Percentiles rank a stretch among this genome's conserved stretches.
Conservation (phyloP, 2,797 vertebrate genomes). For the Limnodromus scolopaceus region DNA sequence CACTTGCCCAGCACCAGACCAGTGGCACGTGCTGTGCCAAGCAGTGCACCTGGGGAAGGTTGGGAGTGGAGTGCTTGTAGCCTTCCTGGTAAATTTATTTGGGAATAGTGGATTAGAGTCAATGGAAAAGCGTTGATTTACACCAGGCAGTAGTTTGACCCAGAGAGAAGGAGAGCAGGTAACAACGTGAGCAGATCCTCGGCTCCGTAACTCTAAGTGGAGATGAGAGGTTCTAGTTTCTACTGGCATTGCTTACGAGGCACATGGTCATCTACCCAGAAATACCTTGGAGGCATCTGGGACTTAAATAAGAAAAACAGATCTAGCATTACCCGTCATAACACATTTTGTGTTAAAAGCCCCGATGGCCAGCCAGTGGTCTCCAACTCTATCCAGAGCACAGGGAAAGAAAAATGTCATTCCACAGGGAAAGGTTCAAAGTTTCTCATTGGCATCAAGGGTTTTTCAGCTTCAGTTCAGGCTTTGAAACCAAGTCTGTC, state of each 20-base stretch:
- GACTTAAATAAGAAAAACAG: neutral
- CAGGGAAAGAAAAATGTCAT: neutral
- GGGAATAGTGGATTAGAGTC: neutral
- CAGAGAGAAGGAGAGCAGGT: neutral
- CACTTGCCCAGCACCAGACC: neutral
- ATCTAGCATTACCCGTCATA: neutral
- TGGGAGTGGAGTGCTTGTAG: neutral
- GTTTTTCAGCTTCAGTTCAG: neutral
- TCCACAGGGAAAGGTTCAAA: neutral
- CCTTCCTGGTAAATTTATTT: neutral
- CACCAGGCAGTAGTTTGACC: neutral
- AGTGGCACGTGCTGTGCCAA: fast-evolving
- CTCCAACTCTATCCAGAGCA: neutral
- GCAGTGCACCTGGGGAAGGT: neutral
- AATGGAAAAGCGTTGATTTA: fast-evolving
- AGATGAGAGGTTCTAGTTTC: neutral
- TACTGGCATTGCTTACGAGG: neutral
- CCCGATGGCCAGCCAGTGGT: neutral
- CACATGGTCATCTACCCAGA: neutral
- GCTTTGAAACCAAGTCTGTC: neutral
- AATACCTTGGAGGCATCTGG: neutral
- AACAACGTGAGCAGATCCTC: neutral
- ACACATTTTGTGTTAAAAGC: neutral
- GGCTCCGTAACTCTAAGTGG: neutral
- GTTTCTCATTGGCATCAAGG: neutral